Conservation (phyloP, 53 echinoderm and acorn worm genomes). For the Zoroaster sp. region DNA sequence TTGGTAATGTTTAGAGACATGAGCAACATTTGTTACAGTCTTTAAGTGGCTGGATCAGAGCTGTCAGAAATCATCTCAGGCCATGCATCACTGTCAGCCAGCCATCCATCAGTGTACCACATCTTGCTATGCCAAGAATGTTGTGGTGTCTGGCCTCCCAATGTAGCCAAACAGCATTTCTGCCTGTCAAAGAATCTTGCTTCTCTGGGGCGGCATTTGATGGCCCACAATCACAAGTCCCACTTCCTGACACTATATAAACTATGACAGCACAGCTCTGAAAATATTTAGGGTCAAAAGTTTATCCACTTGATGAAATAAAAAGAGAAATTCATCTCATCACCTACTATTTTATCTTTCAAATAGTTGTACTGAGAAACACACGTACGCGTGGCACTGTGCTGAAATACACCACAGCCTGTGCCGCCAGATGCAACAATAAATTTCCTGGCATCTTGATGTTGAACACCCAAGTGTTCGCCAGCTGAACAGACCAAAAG, state of each 20-base stretch:
- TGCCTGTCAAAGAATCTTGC: not conserved
- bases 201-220: not conserved
- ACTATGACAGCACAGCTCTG: conserved; percentile 25
- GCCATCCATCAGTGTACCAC: conserved; percentile 8
- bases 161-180: not conserved
- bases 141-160: conserved; percentile 34
- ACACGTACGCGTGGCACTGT: not conserved
- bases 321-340: not conserved
- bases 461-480: not conserved
- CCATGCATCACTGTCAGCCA: conserved; percentile 23
- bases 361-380: conserved; percentile 7
- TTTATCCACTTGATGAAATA: conserved; percentile 40
- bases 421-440: conserved; percentile 37
- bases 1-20: conserved; percentile 36
- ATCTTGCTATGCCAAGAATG: conserved; percentile 16
- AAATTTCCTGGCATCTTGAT: not conserved
- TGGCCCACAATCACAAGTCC: not conserved
- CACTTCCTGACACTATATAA: not conserved
- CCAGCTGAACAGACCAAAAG: not conserved
- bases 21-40: conserved; percentile 34
- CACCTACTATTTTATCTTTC: conserved; percentile 17
- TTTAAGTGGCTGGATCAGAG: conserved; percentile 27
- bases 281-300: conserved; percentile 55
- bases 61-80: conserved; percentile 16
- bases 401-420: conserved; percentile 32